Conservation (phyloP, 2,797 vertebrate genomes). For the Onychomys leucogaster region DNA sequence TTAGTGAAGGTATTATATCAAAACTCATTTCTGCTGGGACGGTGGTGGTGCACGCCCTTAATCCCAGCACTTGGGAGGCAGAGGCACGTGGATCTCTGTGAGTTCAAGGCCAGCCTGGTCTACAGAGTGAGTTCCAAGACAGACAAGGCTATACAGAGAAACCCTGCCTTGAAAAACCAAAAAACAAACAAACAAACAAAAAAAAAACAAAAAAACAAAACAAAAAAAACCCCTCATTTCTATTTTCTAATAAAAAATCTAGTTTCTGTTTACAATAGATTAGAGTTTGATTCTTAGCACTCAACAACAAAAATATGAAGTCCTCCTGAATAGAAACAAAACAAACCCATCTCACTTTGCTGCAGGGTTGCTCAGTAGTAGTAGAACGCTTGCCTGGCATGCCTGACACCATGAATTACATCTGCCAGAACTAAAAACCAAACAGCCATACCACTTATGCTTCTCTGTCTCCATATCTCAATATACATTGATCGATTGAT, state of each 20-base stretch:
- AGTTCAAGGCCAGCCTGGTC: no score
- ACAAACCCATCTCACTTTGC: background rate
- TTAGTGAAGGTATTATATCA: background rate
- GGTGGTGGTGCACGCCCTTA: no score
- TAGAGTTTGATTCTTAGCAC: background rate
- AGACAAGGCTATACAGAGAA: no score
- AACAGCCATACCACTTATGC: background rate
- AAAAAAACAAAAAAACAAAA: no score
- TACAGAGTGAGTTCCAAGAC: no score
- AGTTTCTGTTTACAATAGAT: background rate
- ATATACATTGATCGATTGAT: background rate
- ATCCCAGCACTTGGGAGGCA: no score
- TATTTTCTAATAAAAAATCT: background rate
- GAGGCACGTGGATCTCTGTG: no score
- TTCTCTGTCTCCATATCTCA: background rate
- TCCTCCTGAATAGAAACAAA: background rate
- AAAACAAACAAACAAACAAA: no score
- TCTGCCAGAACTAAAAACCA: background rate
- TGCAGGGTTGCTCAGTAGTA: background rate
- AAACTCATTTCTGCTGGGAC: background rate
- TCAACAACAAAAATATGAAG: background rate
- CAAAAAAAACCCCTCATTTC: background rate
- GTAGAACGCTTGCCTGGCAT: background rate
- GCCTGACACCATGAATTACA: background rate
- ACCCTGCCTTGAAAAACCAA: no score